Evolutionary conservation across 2,888 invertebrate genomes (phyloP).

Genomic region (Trachelus stipa): DNA sequence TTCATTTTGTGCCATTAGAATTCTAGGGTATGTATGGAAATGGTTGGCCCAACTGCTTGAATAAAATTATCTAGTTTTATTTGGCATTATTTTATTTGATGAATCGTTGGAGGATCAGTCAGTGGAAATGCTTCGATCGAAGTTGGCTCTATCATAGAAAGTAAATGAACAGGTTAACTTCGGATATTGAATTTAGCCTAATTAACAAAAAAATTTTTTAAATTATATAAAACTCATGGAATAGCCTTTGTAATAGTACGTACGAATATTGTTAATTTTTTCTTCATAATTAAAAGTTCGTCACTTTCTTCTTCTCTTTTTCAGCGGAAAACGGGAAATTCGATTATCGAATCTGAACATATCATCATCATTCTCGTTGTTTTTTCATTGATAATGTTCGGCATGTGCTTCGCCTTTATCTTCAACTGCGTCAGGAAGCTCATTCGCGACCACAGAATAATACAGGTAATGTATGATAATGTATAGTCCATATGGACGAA

Average conservation of each 20-base stretch:
- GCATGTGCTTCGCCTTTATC: slow-evolving; percentile 89
- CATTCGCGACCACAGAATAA: slow-evolving; percentile 86
- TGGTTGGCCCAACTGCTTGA: background rate
- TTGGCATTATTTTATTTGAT: background rate
- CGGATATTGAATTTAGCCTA: too few relatives aligned
- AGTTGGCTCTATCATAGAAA: too few relatives aligned
- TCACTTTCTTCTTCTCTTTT: slow-evolving; percentile 26
- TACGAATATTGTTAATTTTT: background rate
- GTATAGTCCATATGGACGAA: background rate
- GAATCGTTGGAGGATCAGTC: too few relatives aligned
- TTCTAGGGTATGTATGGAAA: background rate
- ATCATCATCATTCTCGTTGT: slow-evolving; percentile 89
- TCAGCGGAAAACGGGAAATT: slow-evolving; percentile 42
- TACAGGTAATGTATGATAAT: slow-evolving; percentile 74
- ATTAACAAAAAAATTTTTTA: too few relatives aligned
- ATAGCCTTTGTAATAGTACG: background rate
- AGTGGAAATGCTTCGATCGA: too few relatives aligned
- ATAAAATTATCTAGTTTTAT: background rate
- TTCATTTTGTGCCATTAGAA: background rate
- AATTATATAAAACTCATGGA: background rate
- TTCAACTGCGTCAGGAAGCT: slow-evolving; percentile 90
- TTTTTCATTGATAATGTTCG: slow-evolving; percentile 86
- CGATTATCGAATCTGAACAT: slow-evolving; percentile 73
- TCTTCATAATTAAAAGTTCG: background rate
- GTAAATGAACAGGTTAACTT: too few relatives aligned